Conservation (phyloP, 2,888 invertebrate species). For the Dicranocentrus wangi region DNA sequence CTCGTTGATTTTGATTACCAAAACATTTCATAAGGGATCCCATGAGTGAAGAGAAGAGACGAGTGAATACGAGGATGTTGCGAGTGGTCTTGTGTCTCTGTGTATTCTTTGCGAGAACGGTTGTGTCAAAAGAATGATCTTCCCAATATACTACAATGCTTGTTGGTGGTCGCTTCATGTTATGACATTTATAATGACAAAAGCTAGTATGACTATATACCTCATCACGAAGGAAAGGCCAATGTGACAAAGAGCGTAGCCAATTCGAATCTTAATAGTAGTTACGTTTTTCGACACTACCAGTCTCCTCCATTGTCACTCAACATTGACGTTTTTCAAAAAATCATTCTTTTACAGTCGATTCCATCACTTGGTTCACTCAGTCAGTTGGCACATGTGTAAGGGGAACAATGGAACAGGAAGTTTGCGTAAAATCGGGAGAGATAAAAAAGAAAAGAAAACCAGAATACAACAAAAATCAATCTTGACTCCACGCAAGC, state of each 20-base stretch:
- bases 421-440: slow-evolving; percentile 27
- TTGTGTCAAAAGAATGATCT: neutral
- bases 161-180: slow-evolving; percentile 47
- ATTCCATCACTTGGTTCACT: neutral
- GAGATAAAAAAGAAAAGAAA: neutral
- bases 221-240: slow-evolving; percentile 23
- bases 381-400: slow-evolving; percentile 1
- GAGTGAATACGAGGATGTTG: slow-evolving; percentile 19
- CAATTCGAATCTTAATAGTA: slow-evolving; percentile 39
- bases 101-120: neutral
- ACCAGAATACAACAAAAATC: neutral
- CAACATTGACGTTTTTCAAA: slow-evolving; percentile 66
- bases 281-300: slow-evolving; percentile 22
- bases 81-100: neutral
- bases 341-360: slow-evolving; percentile 13
- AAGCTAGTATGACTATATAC: slow-evolving; percentile 7
- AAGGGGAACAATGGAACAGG: slow-evolving; percentile 19
- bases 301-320: slow-evolving; percentile 67
- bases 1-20: slow-evolving; percentile 50
- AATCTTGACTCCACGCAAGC: neutral
- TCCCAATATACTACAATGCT: neutral
- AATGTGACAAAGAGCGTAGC: slow-evolving; percentile 34
- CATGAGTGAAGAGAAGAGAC: slow-evolving; percentile 7
- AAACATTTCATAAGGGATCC: slow-evolving; percentile 27
- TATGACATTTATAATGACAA: neutral